Base-by-base conservation (phyloP, 1,140 invertebrate species). In the Brachionus angularis region DNA sequence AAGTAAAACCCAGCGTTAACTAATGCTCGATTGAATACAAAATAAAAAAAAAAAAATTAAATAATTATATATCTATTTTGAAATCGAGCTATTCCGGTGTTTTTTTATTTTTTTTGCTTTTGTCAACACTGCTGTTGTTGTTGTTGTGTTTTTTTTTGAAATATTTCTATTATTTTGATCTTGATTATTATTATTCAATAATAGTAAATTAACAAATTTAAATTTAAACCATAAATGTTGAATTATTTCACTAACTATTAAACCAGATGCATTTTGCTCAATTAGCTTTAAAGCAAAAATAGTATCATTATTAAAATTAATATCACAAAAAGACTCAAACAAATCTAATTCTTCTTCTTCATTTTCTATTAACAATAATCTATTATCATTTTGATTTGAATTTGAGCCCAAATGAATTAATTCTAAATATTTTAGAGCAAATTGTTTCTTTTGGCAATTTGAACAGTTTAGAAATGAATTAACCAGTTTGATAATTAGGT, bases 371-470 rank as follows among this genome's bases (percentile, higher is more conserved):
- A 18, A 39, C 39, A 31, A 14, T n/a, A n/a, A n/a, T n/a, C 8
- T 58, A n/a, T 3, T 14, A 5, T 42, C 39, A 14, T 42, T 55
- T 10, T 21, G 5, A 16, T 27, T 33, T 31, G 52, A 55, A 55
- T 55, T 58, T n/a, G n/a, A n/a, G n/a, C n/a, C n/a, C 53, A 58
- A 39, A 23, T 67, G 42, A 27, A 50, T 50, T 14, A 67, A 18
- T 16, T 67, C 62, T 21, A 67, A 47, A 33, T 67, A 67, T n/a
- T 67, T 67, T 3, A 67, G 14, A 8, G 62, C 62, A 34, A 67
- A 50, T 4, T 34, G 3, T 16, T 50, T 46, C 16, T 42, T 18
- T 18, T 50, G 44, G 47, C 36, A 67, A 33, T 36, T 33, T 1
- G 62, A 46, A 23, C 33, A 67, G 18, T 42, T 10, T 16, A 67